Conservation (phyloP, 2,888 invertebrate species). For the Cerceris ruficornis region DNA sequence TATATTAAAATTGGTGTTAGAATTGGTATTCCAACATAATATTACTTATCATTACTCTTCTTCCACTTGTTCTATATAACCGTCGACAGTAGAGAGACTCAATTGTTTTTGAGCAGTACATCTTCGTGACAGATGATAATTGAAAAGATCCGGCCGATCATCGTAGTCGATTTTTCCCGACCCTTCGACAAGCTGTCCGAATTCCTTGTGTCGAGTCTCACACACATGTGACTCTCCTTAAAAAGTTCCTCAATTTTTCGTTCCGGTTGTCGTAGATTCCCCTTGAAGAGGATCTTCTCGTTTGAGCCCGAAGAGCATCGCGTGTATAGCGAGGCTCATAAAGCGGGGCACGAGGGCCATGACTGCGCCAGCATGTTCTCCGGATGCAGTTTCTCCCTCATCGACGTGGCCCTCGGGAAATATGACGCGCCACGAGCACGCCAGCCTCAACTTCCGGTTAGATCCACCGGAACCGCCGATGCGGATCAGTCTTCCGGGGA, state of each 20-base stretch:
- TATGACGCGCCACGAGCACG: slow-evolving; percentile 65
- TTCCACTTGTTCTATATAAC: too few relatives aligned
- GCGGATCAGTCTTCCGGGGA: slow-evolving; percentile 48
- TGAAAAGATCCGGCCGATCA: not conserved
- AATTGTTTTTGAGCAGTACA: not conserved
- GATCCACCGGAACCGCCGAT: slow-evolving; percentile 25
- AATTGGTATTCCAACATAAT: too few relatives aligned
- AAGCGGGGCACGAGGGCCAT: slow-evolving; percentile 81
- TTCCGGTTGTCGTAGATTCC: slow-evolving; percentile 83
- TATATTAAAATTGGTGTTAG: too few relatives aligned
- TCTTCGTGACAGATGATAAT: not conserved
- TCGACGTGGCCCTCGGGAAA: slow-evolving; percentile 87
- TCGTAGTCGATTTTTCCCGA: not conserved
- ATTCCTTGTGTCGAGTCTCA: not conserved
- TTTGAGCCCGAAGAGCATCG: slow-evolving; percentile 86
- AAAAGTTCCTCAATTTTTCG: not conserved
- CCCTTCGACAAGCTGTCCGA: not conserved
- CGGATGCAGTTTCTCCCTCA: slow-evolving; percentile 87
- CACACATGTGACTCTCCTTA: not conserved
- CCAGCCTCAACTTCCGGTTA: slow-evolving; percentile 33
- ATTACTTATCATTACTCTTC: not conserved
- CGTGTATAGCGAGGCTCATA: slow-evolving; percentile 87
- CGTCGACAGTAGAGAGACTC: too few relatives aligned
- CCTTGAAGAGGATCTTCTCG: slow-evolving; percentile 85
- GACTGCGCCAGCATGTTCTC: slow-evolving; percentile 84